Percentiles rank a stretch among this genome's conserved stretches.
Conservation (phyloP, 2,797 vertebrate species). For the Margarornis squamiger region DNA sequence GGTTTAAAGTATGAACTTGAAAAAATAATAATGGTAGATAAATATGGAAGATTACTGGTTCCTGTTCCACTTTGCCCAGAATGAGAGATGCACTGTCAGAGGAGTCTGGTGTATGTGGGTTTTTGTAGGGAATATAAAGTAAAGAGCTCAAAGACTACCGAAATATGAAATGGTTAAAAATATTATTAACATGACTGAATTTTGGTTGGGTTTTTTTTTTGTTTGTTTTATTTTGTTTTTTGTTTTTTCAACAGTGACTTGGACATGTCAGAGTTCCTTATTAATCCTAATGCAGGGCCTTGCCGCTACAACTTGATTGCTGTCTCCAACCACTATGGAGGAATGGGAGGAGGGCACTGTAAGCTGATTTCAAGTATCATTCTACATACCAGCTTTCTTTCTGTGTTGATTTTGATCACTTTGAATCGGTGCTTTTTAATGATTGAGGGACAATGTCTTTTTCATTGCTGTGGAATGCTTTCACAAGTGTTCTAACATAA, state of each 20-base stretch:
- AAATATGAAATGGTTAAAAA: not conserved
- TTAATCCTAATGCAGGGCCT: conserved; percentile 95
- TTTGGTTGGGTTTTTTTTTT: not conserved
- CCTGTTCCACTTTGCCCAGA: not conserved
- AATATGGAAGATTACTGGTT: not conserved
- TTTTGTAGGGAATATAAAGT: not conserved
- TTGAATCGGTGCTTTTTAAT: not conserved
- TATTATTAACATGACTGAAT: conserved; percentile 4
- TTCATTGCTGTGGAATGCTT: not conserved
- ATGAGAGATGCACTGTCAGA: not conserved
- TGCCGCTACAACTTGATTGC: conserved; percentile 97
- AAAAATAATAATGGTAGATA: not conserved
- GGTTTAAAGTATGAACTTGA: not conserved
- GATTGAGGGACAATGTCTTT: not conserved
- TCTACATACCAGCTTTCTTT: not conserved
- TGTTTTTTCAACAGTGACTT: conserved; percentile 84
- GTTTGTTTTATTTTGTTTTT: not conserved
- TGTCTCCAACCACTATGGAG: conserved; percentile 98
- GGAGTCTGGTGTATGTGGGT: not conserved
- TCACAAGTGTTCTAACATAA: not conserved
- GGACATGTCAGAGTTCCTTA: conserved; percentile 98
- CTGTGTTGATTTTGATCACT: not conserved
- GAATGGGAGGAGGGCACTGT: conserved; percentile 99
- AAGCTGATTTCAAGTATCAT: conserved; percentile 70
- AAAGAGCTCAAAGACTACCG: not conserved